Evolutionary conservation across 2,888 invertebrate genomes (phyloP).

Genomic region (Zelleria hepariella): DNA sequence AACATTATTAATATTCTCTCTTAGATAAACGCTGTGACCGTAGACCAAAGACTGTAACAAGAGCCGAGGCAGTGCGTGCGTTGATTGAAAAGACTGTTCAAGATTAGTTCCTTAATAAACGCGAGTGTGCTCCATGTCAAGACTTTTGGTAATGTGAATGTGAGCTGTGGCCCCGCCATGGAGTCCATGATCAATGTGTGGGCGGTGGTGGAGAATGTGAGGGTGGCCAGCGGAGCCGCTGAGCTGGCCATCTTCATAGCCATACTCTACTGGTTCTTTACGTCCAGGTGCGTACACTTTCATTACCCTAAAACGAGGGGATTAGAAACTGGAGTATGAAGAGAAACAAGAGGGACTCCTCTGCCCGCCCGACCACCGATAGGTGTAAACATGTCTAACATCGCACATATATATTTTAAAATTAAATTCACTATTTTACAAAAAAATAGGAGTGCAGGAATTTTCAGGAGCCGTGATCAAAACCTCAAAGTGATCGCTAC

Average conservation of each 20-base stretch:
- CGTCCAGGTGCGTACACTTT: conserved; percentile 61
- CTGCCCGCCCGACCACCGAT: no score
- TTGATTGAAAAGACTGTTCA: background rate
- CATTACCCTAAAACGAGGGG: background rate
- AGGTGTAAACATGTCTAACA: no score
- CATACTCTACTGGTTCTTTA: conserved; percentile 75
- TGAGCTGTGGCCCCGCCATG: conserved; percentile 36
- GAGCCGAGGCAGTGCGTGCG: background rate
- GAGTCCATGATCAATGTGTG: conserved; percentile 62
- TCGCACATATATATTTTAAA: no score
- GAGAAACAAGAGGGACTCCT: no score
- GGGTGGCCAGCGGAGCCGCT: conserved; percentile 72
- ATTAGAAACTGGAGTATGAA: no score
- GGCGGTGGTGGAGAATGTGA: conserved; percentile 61
- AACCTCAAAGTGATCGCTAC: no score
- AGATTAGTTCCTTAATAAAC: background rate
- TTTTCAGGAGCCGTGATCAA: no score
- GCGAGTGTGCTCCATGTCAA: conserved; percentile 26
- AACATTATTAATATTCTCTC: background rate
- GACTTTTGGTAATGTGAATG: conserved; percentile 50
- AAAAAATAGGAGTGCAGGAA: no score
- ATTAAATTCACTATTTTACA: no score
- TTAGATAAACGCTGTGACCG: background rate
- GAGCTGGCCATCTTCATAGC: conserved; percentile 75
- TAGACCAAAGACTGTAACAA: background rate